These are phyloP conservation scores for Scyliorhinus canicula DNA, from an alignment of 2,797 vertebrate species.

Conservation along the genomic window DNA sequence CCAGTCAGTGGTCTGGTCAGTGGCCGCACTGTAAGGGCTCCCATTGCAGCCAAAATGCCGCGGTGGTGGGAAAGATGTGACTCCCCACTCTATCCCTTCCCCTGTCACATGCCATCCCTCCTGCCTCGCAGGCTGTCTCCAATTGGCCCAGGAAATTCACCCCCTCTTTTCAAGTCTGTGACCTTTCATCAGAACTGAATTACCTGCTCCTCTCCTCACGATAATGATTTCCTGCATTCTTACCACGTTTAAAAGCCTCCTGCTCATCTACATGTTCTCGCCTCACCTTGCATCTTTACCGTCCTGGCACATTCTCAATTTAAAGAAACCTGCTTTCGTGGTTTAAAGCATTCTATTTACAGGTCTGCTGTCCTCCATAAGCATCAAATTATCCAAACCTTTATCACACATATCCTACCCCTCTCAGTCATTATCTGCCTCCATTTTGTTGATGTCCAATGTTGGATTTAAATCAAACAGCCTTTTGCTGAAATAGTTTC, in stretches of 20 bases:
- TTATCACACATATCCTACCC: neutral
- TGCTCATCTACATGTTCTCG: neutral
- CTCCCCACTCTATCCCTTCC: neutral
- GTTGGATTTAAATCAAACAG: too few species aligned
- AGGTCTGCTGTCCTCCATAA: neutral
- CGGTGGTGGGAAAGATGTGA: neutral
- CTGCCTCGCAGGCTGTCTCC: neutral
- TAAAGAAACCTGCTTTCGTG: neutral
- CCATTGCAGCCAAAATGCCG: neutral
- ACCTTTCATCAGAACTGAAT: neutral
- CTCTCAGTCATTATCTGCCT: neutral
- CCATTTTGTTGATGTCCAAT: neutral
- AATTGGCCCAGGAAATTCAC: neutral
- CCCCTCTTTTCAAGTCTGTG: neutral
- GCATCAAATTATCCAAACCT: neutral
- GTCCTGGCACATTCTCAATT: neutral
- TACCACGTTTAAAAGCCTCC: neutral
- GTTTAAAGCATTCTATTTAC: neutral
- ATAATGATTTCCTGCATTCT: neutral
- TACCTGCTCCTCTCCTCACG: neutral
- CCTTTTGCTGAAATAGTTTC: neutral
- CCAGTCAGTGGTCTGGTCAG: neutral
- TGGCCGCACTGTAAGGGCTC: neutral
- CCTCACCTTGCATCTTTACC: neutral
- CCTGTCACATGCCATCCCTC: neutral